These are phyloP conservation scores for Ranitomeya imitator DNA, from an alignment of 2,113 vertebrate species.

Conservation along the genomic window DNA sequence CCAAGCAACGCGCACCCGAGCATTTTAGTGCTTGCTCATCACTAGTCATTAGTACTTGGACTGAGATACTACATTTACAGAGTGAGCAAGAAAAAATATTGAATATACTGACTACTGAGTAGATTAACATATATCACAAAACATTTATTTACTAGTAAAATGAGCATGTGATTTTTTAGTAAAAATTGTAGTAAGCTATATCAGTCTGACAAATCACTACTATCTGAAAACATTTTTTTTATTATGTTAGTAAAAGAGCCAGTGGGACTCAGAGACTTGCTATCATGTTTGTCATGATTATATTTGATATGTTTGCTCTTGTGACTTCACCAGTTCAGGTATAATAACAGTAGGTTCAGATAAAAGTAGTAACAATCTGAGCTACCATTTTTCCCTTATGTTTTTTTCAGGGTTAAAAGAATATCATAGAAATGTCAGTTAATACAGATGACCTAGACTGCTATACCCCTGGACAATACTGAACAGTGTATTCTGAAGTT, in stretches of 20 bases:
- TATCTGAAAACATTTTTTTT: neutral
- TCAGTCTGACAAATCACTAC: neutral
- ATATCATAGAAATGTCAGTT: conserved; percentile 20
- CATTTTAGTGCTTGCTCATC: too few relatives aligned
- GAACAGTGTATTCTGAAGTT: neutral
- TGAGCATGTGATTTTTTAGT: too few relatives aligned
- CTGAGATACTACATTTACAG: too few relatives aligned
- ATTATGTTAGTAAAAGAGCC: neutral
- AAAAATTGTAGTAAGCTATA: too few relatives aligned
- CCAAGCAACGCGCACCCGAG: too few relatives aligned
- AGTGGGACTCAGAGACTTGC: neutral
- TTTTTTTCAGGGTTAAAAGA: neutral
- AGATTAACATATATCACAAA: too few relatives aligned
- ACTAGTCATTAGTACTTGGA: too few relatives aligned
- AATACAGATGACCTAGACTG: neutral
- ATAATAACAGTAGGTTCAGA: neutral
- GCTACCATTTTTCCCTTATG: neutral
- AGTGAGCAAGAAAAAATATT: too few relatives aligned
- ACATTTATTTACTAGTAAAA: too few relatives aligned
- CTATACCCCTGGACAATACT: conserved; percentile 12
- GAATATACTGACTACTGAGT: too few relatives aligned
- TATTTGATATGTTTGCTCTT: conserved; percentile 6
- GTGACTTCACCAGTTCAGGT: neutral
- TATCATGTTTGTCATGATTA: conserved; percentile 21
- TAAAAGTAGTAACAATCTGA: neutral